Evolutionary conservation across 1,140 invertebrate species (phyloP).

Genomic region (Ceratoteleas bidentatus): DNA sequence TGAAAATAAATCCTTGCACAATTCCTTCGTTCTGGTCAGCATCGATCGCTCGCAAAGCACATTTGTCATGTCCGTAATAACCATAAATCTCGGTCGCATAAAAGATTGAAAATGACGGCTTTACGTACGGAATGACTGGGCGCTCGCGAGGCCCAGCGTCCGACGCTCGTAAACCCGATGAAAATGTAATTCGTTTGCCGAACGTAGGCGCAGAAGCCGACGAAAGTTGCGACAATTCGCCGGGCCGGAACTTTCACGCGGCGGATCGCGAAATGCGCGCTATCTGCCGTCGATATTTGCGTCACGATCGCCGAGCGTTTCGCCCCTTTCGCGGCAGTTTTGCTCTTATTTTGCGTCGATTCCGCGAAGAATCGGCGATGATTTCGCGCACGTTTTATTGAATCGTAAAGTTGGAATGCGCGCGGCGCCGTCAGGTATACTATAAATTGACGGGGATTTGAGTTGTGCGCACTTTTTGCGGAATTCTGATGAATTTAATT

Average conservation of each 20-base stretch:
- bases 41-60: conserved; percentile 39
- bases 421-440: not conserved
- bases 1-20: conserved; percentile 48
- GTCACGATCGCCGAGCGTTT: conserved; percentile 37
- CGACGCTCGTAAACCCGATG: conserved; percentile 50
- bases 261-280: not conserved
- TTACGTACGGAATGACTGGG: conserved; percentile 27
- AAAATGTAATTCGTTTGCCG: conserved; percentile 59
- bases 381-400: conserved; percentile 17
- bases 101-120: conserved; percentile 54
- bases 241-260: conserved; percentile 39
- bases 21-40: conserved; percentile 47
- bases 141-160: conserved; percentile 15
- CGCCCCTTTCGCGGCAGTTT: conserved; percentile 3
- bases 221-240: conserved; percentile 51
- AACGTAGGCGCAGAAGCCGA: conserved; percentile 38
- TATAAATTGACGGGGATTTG: conserved; percentile 1
- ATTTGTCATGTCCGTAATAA: conserved; percentile 49
- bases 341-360: conserved; percentile 16
- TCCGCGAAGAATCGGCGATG: conserved; percentile 11
- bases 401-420: conserved; percentile 5
- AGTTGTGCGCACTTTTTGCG: not conserved
- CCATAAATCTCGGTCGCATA: conserved; percentile 45
- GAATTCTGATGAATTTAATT: not conserved
- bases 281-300: conserved; percentile 38